These are phyloP conservation scores for Carapus acus DNA, from an alignment of 2,797 vertebrate genomes.

Conservation along the genomic window DNA sequence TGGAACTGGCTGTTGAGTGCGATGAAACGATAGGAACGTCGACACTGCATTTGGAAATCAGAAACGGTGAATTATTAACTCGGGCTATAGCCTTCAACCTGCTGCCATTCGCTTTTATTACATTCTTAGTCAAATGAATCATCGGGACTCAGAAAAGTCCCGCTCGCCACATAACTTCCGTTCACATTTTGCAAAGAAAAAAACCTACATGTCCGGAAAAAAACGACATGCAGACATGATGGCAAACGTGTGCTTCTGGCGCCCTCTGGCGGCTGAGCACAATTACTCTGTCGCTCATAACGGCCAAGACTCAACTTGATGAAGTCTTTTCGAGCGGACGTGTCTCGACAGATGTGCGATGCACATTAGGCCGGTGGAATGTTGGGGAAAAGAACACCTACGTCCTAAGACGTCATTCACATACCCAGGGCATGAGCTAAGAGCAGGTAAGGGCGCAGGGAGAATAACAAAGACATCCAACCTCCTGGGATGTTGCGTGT, in stretches of 20 bases:
- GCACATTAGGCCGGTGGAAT: slow-evolving; percentile 57
- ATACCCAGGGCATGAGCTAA: slow-evolving; percentile 9
- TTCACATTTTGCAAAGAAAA: slow-evolving; percentile 35
- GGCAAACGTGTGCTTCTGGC: slow-evolving; percentile 13
- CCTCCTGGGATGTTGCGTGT: slow-evolving; percentile 16
- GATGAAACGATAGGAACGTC: neutral
- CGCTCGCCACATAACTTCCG: neutral
- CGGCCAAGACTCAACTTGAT: slow-evolving; percentile 35
- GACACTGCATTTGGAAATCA: too few species aligned
- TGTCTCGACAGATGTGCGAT: slow-evolving; percentile 57
- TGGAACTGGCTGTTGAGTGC: too few species aligned
- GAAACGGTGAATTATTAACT: too few species aligned
- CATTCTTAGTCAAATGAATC: too few species aligned
- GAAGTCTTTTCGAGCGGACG: slow-evolving; percentile 36
- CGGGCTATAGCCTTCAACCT: too few species aligned
- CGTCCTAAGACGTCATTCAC: slow-evolving; percentile 21
- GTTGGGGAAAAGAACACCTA: slow-evolving; percentile 42
- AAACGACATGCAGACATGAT: slow-evolving; percentile 23
- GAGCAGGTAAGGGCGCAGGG: slow-evolving; percentile 15
- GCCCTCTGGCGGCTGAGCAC: slow-evolving; percentile 49
- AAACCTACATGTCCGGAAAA: slow-evolving; percentile 7
- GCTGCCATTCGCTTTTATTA: too few species aligned
- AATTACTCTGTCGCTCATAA: neutral
- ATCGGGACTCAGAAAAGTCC: too few species aligned
- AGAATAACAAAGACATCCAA: slow-evolving; percentile 6